Conservation (phyloP, 2,113 vertebrate species). For the Odontesthes bonariensis region DNA sequence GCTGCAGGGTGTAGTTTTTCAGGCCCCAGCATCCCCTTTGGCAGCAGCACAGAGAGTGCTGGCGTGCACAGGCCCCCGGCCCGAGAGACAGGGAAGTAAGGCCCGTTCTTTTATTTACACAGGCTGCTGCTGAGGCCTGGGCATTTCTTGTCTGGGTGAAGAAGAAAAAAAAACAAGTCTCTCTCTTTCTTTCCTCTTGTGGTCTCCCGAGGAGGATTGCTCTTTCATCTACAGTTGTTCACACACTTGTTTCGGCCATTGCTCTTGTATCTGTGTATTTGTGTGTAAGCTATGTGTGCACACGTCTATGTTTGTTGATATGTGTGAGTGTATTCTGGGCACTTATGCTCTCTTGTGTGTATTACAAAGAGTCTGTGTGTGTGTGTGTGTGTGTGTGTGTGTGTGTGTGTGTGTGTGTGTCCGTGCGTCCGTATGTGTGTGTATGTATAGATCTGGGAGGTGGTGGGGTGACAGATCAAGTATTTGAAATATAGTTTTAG, state of each 20-base stretch:
- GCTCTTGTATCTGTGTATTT: slow-evolving; percentile 54
- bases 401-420: background rate
- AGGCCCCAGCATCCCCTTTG: slow-evolving; percentile 97
- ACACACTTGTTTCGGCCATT: slow-evolving; percentile 91
- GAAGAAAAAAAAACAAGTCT: slow-evolving; percentile 87
- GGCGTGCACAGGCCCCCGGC: slow-evolving; percentile 88
- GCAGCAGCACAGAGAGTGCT: slow-evolving; percentile 94
- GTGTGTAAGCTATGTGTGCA: slow-evolving; percentile 55
- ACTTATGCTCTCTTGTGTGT: slow-evolving; percentile 15
- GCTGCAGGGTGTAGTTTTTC: slow-evolving; percentile 97
- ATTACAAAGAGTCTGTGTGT: slow-evolving; percentile 9
- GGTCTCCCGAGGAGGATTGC: slow-evolving; percentile 77
- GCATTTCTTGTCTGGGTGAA: slow-evolving; percentile 98
- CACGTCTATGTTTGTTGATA: slow-evolving; percentile 41
- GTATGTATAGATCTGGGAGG: background rate
- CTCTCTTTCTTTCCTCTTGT: slow-evolving; percentile 73
- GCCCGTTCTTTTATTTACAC: slow-evolving; percentile 99
- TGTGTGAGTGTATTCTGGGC: slow-evolving; percentile 15
- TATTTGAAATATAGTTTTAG: background rate
- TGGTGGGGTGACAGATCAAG: background rate
- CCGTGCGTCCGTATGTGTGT: background rate
- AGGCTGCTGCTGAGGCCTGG: slow-evolving; percentile 95
- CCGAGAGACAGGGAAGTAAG: slow-evolving; percentile 97
- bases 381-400: background rate
- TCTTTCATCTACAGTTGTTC: slow-evolving; percentile 96